phyloP scores from a whole-genome alignment of 1,140 invertebrate species.

The Andricus grossulariae region DNA sequence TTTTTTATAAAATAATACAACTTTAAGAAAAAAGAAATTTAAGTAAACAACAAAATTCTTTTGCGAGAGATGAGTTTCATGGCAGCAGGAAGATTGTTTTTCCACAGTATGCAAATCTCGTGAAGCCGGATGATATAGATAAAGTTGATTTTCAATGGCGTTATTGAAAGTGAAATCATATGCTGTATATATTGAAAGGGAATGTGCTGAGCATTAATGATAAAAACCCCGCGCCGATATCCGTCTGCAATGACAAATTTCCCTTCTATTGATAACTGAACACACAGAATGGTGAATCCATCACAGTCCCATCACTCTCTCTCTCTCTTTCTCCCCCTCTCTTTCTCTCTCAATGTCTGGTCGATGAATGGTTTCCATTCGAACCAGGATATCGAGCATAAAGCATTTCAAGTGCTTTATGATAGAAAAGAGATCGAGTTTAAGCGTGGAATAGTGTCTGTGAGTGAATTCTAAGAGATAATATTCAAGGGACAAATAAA shows the following conservation, averaged over 20 bases:
- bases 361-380: slow-evolving; percentile 41
- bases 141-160: not conserved
- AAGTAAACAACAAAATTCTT: not conserved
- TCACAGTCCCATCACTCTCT: slow-evolving; percentile 20
- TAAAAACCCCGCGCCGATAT: not conserved
- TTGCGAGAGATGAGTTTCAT: not conserved
- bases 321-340: not conserved
- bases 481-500: too few species aligned
- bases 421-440: not conserved
- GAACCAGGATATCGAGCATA: slow-evolving; percentile 32
- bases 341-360: slow-evolving; percentile 12
- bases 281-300: slow-evolving; percentile 30
- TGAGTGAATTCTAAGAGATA: too few species aligned
- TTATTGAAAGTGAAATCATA: not conserved
- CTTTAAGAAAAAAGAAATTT: too few species aligned
- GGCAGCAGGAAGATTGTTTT: not conserved
- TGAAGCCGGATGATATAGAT: not conserved
- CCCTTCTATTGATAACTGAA: slow-evolving; percentile 5
- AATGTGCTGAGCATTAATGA: slow-evolving; percentile 13
- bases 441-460: not conserved
- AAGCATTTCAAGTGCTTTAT: slow-evolving; percentile 19
- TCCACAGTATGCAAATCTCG: not conserved
- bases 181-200: not conserved
- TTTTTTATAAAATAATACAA: too few species aligned
- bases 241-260: slow-evolving; percentile 38